Conservation (phyloP, 2,113 vertebrate species). For the Bubo bubo region DNA sequence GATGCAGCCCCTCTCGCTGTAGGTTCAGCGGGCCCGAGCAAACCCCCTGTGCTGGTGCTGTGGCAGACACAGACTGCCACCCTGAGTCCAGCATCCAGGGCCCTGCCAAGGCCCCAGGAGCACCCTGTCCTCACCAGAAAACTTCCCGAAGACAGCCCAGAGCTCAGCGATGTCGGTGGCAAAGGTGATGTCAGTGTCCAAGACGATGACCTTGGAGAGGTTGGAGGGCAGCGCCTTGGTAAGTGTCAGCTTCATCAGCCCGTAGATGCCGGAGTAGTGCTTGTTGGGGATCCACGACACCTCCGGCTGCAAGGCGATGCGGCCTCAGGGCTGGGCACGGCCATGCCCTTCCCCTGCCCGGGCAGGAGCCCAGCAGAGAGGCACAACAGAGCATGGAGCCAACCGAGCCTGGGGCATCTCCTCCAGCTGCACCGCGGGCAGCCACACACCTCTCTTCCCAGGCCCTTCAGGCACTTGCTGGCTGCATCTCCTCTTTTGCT, state of each 20-base stretch:
- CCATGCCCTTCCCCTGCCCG: rapidly evolving
- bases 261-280: conserved; percentile 96
- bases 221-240: conserved; percentile 85
- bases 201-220: conserved; percentile 92
- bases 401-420: neutral
- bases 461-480: neutral
- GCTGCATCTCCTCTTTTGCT: neutral
- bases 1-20: neutral
- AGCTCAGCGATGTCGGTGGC: conserved; percentile 94
- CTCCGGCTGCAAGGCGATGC: conserved; percentile 77
- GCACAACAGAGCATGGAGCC: neutral
- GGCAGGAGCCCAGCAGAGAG: neutral
- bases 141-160: conserved; percentile 92
- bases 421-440: neutral
- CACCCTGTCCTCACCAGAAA: conserved; percentile 82
- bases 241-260: conserved; percentile 94
- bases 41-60: neutral
- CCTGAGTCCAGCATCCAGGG: neutral
- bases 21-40: neutral
- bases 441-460: neutral
- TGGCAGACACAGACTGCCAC: neutral
- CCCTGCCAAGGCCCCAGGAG: neutral
- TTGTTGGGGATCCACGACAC: conserved; percentile 98
- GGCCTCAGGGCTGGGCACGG: neutral
- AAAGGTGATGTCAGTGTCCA: conserved; percentile 97